These are phyloP conservation scores for Cyanistes caeruleus DNA, from an alignment of 2,113 vertebrate genomes.

Conservation along the genomic window DNA sequence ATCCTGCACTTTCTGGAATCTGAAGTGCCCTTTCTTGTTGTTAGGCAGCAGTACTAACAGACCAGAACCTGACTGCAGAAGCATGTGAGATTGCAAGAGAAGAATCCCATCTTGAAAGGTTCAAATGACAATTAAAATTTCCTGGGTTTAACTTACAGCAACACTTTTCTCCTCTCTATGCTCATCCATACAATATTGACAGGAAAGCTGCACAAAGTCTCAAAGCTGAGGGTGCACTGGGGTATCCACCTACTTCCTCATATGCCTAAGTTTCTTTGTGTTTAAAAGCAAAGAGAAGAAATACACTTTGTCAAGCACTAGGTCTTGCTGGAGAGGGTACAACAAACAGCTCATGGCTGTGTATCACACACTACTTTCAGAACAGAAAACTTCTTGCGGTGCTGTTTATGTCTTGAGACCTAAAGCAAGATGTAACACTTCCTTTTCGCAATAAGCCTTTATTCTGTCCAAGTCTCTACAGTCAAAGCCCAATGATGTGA, in stretches of 20 bases:
- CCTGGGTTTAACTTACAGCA: not conserved
- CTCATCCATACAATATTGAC: not conserved
- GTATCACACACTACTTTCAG: not conserved
- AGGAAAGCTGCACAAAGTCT: not conserved
- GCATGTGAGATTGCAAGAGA: not conserved
- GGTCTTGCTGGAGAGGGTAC: not conserved
- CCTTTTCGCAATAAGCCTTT: not conserved
- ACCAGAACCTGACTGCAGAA: not conserved
- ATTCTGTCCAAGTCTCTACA: not conserved
- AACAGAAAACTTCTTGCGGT: not conserved
- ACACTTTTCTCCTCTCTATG: not conserved
- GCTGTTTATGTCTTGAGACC: not conserved
- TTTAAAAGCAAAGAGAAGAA: not conserved
- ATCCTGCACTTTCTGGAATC: not conserved
- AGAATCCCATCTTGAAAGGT: not conserved
- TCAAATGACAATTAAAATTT: not conserved
- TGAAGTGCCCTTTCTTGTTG: not conserved
- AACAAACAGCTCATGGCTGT: not conserved
- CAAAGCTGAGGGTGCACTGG: not conserved
- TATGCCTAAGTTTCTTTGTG: not conserved
- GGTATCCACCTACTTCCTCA: not conserved
- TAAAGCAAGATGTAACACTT: not conserved
- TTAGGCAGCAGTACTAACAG: conserved; percentile 24
- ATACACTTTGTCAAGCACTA: not conserved
- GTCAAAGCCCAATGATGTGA: not conserved